Base-by-base conservation (phyloP, 2,888 invertebrate genomes). In the Polydrusus cervinus region DNA sequence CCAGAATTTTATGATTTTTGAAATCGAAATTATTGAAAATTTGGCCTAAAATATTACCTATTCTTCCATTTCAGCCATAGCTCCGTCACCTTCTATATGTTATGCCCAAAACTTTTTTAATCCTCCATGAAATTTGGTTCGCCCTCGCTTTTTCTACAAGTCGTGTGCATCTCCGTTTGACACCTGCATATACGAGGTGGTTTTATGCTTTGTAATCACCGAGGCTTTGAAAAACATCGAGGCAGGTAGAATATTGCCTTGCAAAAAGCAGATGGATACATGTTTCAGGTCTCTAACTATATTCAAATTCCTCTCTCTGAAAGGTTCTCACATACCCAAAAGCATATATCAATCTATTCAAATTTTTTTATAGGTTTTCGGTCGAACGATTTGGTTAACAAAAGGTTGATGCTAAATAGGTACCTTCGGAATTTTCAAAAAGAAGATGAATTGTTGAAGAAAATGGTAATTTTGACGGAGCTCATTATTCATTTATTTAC, bases 131-230 rank as follows among this genome's bases (percentile, higher is more conserved):
- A 72, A 72, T 60, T 60, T 38, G 25, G 13, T 71, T 67, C 74
- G 30, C 80, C 79, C 79, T 73, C 81, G 79, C 79, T 76, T 75
- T 80, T 78, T 75, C 73, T 78, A 77, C 79, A 76, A 79, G 82
- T 83, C 83, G 82, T 83, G 82, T 84, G 84, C 81, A 81, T 79
- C 81, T 81, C 81, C 68, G 74, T 57, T 75, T 82, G 83, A 85
- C 85, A 86, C 86, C 86, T 85, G 85, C 85, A 83, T 78, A 83
- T 78, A 77, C 76, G 62, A 77, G 74, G 70, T 77, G 77, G 74
- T 76, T 77, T 74, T 71, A 16, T 77, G 79, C 76, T 72, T 79
- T 78, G 79, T 78, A 79, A 80, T 76, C 78, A 75, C 71, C 79
- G 79, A 78, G 78, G 75, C 79, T 80, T 79, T 80, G 78, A 78